A percentile compares a stretch with the other conserved stretches of the same genome.
phyloP scores from a whole-genome alignment of 1,140 invertebrate genomes.

The Drosophila cardini region DNA sequence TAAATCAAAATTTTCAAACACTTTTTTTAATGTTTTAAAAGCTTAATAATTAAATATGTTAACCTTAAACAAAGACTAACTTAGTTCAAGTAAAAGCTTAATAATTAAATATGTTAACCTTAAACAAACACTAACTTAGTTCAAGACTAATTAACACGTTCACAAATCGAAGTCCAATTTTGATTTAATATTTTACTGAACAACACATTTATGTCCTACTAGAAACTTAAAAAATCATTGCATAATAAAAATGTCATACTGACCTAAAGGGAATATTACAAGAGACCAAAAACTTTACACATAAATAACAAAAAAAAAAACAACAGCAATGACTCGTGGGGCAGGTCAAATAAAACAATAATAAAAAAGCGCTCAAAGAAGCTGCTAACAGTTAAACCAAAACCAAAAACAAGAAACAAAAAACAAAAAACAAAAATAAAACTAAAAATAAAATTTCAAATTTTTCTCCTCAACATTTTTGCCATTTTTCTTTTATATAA shows the following conservation, averaged over 20 bases:
- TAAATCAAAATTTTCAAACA: too few species aligned
- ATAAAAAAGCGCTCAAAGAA: slow-evolving; percentile 74
- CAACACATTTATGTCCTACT: too few species aligned
- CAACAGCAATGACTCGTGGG: slow-evolving; percentile 15
- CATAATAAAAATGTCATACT: too few species aligned
- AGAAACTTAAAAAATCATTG: too few species aligned
- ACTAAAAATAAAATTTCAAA: slow-evolving; percentile 51
- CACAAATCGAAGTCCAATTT: neutral
- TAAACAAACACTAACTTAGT: too few species aligned
- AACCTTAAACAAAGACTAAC: too few species aligned
- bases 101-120: too few species aligned
- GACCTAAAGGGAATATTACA: slow-evolving; percentile 6
- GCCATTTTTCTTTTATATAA: slow-evolving; percentile 64
- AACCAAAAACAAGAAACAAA: slow-evolving; percentile 21
- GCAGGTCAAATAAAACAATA: slow-evolving; percentile 73
- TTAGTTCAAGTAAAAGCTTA: neutral
- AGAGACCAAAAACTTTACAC: slow-evolving; percentile 46
- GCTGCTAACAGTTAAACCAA: slow-evolving; percentile 52
- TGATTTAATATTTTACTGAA: slow-evolving; percentile 6
- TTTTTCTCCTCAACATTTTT: slow-evolving; percentile 52
- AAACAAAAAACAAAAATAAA: slow-evolving; percentile 31
- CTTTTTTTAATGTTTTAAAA: too few species aligned
- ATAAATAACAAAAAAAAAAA: slow-evolving; percentile 64
- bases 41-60: too few species aligned
- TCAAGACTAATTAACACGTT: slow-evolving; percentile 16